These are phyloP conservation scores for Triops cancriformis DNA, from an alignment of 1,140 invertebrate species.

Conservation along the genomic window DNA sequence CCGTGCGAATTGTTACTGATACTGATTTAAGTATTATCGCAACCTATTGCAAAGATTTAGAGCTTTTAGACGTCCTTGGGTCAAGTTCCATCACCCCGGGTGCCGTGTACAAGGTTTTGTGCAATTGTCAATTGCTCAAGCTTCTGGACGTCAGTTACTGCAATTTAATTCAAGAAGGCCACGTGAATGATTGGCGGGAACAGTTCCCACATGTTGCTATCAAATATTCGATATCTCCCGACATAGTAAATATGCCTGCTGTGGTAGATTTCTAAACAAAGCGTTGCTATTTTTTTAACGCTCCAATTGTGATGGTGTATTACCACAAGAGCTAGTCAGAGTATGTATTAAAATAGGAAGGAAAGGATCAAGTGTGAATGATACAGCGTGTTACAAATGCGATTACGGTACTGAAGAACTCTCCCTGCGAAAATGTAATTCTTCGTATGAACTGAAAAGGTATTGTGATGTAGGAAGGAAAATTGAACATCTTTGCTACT, in stretches of 20 bases:
- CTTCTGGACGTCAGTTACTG: constrained; percentile 21
- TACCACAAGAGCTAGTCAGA: too few species aligned
- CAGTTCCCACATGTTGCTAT: constrained; percentile 1
- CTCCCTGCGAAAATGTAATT: too few species aligned
- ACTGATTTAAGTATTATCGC: constrained; percentile 12
- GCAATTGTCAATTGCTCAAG: background rate
- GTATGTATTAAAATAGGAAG: too few species aligned
- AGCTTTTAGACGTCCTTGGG: constrained; percentile 15
- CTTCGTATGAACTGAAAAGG: too few species aligned
- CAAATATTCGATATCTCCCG: constrained; percentile 12
- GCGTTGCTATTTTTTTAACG: too few species aligned
- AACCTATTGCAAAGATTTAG: background rate
- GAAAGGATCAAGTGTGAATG: too few species aligned
- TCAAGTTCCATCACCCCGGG: background rate
- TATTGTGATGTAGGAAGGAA: too few species aligned
- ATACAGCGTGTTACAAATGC: too few species aligned
- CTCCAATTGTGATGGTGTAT: too few species aligned
- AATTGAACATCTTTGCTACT: too few species aligned
- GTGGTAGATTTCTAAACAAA: too few species aligned
- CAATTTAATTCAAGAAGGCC: background rate
- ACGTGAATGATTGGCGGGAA: background rate
- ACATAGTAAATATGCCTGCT: background rate
- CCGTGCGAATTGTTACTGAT: constrained; percentile 17
- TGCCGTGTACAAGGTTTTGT: background rate
- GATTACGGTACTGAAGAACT: too few species aligned